Evolutionary conservation across 2,888 invertebrate genomes (phyloP), one percentile per base, ranked within the genome.

Genomic region (Lepidonotus clava): DNA sequence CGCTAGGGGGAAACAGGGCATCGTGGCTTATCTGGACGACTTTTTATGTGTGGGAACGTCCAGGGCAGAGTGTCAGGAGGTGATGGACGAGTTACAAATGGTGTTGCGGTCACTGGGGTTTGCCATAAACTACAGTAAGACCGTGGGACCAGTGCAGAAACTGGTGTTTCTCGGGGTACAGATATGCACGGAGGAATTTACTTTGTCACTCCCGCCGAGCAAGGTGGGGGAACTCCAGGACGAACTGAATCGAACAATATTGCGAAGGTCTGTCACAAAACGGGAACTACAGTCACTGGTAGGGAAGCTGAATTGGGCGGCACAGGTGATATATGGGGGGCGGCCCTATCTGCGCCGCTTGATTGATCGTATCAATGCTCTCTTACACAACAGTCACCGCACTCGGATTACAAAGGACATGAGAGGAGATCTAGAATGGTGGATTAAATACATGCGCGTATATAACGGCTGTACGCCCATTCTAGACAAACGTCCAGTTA

Each of bases 271-370:
- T 6, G 56, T 67, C 14, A 40, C 80, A 11, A 38, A 71, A 18
- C 14, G 51, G 24, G 80, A 87, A 46, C 46, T 87, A 5, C 67
- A 80, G 28, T 83, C 80, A 1, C 61, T 87, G n/a, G 40, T 34
- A n/a, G 85, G 87, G 11, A 53, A 71, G 14, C 41, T 87, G 32
- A 85, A 66, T 41, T 87, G 85, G 85, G 85, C 87, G n/a, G 2
- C 46, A 0, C 28, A 41, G 32, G 87, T 85, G 0, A 46, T 87
- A 6, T 21, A 34, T 0, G 85, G 87, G 18, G 85, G 80, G 0
- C 28, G 87, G 14, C 41, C 85, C 4, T 85, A 80, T 38, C 24
- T 71, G 6, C 85, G 85, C 1, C 87, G 67, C 6, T 5, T 87
- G 1, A 1, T 87, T 14, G 67, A 85, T 34, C 5, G 21, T 1